phyloP scores from a whole-genome alignment of 2,888 invertebrate species.

The Microplitis deprimator region DNA sequence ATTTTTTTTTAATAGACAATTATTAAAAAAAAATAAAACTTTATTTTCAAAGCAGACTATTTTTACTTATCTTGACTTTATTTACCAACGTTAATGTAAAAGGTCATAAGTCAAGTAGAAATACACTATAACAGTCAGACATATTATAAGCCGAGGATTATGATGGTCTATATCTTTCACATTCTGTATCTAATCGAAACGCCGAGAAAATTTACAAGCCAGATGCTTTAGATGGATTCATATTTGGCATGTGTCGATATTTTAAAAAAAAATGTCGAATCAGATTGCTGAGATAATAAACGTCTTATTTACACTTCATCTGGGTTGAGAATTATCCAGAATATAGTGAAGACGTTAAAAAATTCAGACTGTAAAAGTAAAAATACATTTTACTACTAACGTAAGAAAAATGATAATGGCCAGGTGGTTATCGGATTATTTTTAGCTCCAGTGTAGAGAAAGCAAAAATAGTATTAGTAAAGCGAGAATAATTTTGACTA shows the following conservation, averaged over 20 bases:
- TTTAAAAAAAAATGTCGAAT: slow-evolving; percentile 56
- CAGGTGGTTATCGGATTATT: slow-evolving; percentile 38
- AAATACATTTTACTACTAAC: slow-evolving; percentile 44
- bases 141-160: slow-evolving; percentile 32
- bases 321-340: slow-evolving; percentile 37
- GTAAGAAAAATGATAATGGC: slow-evolving; percentile 53
- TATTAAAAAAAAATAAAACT: neutral
- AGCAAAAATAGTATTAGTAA: slow-evolving; percentile 19
- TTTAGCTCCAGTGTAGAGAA: slow-evolving; percentile 15
- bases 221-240: slow-evolving; percentile 61
- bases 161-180: neutral
- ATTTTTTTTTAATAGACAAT: neutral
- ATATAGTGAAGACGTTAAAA: slow-evolving; percentile 31
- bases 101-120: slow-evolving; percentile 9
- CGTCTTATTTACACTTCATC: slow-evolving; percentile 1
- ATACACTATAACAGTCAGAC: slow-evolving; percentile 32
- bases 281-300: slow-evolving; percentile 52
- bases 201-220: slow-evolving; percentile 41
- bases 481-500: slow-evolving; percentile 17
- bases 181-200: slow-evolving; percentile 15
- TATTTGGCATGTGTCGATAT: slow-evolving; percentile 67
- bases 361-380: slow-evolving; percentile 10
- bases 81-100: slow-evolving; percentile 47
- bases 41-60: neutral
- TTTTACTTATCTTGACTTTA: neutral